Conservation (phyloP, 1,140 invertebrate genomes). For the Drosophila aff. region DNA sequence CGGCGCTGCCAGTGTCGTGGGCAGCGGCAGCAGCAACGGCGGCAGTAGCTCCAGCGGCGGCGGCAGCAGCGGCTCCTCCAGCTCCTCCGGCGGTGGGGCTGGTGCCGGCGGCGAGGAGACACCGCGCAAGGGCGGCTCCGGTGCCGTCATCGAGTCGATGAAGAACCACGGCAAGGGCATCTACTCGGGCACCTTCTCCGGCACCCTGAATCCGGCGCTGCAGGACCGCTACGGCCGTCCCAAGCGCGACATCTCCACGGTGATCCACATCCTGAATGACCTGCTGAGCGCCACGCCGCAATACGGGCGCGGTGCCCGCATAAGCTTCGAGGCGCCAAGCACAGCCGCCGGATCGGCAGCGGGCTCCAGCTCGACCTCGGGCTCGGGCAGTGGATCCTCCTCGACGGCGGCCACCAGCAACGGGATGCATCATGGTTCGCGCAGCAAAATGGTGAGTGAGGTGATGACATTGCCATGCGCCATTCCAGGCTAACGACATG, state of each 20-base stretch:
- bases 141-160: conserved; percentile 96
- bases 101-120: conserved; percentile 81
- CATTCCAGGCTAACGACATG: not conserved
- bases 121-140: conserved; percentile 87
- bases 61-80: conserved; percentile 3
- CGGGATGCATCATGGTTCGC: conserved; percentile 50
- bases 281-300: conserved; percentile 94
- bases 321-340: conserved; percentile 85
- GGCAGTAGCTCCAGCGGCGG: conserved; percentile 4
- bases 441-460: conserved; percentile 58
- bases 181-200: conserved; percentile 93
- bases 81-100: conserved; percentile 7
- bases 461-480: not conserved
- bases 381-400: conserved; percentile 47
- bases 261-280: conserved; percentile 98
- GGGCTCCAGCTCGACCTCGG: conserved; percentile 17
- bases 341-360: conserved; percentile 23
- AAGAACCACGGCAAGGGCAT: conserved; percentile 96
- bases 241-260: conserved; percentile 96
- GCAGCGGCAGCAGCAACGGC: conserved; percentile 85
- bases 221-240: conserved; percentile 96
- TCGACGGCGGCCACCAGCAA: conserved; percentile 35
- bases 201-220: conserved; percentile 96
- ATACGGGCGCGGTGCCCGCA: conserved; percentile 85
- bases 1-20: conserved; percentile 35